These are phyloP conservation scores for Melitaea athalia DNA, from an alignment of 2,888 invertebrate genomes.

Conservation along the genomic window DNA sequence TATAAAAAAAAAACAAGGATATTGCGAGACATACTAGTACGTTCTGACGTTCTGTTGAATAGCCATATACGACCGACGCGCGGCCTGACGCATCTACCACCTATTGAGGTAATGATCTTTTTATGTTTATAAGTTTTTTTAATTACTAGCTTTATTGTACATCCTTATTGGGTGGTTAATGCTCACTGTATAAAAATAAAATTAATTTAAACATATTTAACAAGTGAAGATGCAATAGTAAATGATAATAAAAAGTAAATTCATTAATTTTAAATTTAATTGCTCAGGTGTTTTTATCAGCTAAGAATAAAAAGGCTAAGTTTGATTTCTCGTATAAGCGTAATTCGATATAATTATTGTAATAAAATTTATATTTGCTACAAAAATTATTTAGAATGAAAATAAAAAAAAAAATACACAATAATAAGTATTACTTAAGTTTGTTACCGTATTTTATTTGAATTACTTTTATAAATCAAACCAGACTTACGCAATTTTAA, in stretches of 20 bases:
- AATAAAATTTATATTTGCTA: neutral
- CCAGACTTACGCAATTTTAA: slow-evolving; percentile 54
- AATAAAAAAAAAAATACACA: neutral
- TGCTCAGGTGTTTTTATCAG: neutral
- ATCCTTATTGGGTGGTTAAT: slow-evolving; percentile 24
- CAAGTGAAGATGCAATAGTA: neutral
- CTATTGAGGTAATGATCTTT: slow-evolving; percentile 56
- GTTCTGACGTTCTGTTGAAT: slow-evolving; percentile 63
- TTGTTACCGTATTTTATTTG: slow-evolving; percentile 40
- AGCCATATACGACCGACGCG: slow-evolving; percentile 59
- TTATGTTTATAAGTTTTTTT: slow-evolving; percentile 44
- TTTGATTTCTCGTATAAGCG: neutral
- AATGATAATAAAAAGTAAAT: neutral
- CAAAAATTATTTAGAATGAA: neutral
- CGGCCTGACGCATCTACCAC: slow-evolving; percentile 50
- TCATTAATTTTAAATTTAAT: neutral
- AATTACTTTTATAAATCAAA: slow-evolving; percentile 27
- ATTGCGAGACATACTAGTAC: slow-evolving; percentile 63
- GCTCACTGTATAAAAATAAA: slow-evolving; percentile 1
- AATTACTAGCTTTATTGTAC: slow-evolving; percentile 38
- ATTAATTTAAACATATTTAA: neutral
- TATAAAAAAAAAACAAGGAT: slow-evolving; percentile 65
- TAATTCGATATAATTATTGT: neutral
- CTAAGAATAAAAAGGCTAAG: neutral
- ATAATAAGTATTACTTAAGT: neutral